A percentile compares a stretch with the other conserved stretches of the same genome.
Evolutionary conservation across 1,140 invertebrate species (phyloP).

Genomic region (Drosophila varians): DNA sequence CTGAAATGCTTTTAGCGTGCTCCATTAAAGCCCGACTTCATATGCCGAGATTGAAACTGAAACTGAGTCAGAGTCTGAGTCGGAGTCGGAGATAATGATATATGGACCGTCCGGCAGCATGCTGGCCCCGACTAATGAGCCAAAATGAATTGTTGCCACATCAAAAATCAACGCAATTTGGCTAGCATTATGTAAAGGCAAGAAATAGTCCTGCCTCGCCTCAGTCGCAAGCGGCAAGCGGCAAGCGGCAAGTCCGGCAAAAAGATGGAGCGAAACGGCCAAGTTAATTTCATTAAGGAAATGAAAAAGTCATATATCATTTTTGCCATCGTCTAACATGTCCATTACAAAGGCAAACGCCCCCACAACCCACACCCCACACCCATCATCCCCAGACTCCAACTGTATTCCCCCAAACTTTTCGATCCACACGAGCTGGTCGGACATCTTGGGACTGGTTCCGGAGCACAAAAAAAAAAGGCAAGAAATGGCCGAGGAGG

Average conservation of each 20-base stretch:
- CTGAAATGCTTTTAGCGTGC: constrained; percentile 54
- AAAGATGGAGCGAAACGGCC: constrained; percentile 24
- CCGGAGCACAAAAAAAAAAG: constrained; percentile 9
- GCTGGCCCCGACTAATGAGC: constrained; percentile 73
- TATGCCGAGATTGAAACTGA: constrained; percentile 44
- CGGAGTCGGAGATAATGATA: constrained; percentile 58
- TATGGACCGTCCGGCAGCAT: constrained; percentile 61
- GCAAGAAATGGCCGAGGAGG: constrained; percentile 45
- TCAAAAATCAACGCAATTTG: constrained; percentile 81
- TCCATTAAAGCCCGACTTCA: constrained; percentile 52
- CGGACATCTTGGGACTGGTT: constrained; percentile 34
- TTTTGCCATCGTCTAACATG: constrained; percentile 79
- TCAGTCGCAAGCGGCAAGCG: background rate
- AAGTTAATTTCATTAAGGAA: constrained; percentile 82
- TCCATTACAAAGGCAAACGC: constrained; percentile 68
- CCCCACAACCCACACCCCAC: constrained; percentile 14
- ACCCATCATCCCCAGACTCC: background rate
- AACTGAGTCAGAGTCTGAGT: background rate
- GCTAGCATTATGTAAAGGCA: constrained; percentile 74
- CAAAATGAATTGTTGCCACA: constrained; percentile 79
- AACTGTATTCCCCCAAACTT: constrained; percentile 2
- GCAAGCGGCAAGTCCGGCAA: background rate
- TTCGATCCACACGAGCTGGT: constrained; percentile 7
- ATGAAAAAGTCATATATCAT: constrained; percentile 82
- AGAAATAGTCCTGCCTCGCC: constrained; percentile 1